A percentile compares a stretch with the other conserved stretches of the same genome.
Evolutionary conservation across 2,113 vertebrate genomes (phyloP).

Genomic region (Crotalus viridis): DNA sequence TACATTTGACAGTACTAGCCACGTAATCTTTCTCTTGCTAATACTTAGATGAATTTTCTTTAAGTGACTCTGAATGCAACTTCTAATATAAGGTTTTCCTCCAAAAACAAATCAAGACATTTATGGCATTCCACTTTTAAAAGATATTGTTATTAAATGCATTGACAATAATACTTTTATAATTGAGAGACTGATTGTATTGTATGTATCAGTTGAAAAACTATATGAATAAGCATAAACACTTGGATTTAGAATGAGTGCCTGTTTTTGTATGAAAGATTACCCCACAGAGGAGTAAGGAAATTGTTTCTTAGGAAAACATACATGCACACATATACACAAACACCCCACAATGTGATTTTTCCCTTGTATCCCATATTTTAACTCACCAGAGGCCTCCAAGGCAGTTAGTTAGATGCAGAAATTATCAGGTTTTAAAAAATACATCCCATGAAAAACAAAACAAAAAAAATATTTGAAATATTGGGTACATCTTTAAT

Average conservation of each 20-base stretch:
- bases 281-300: background rate
- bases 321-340: background rate
- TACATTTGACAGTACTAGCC: background rate
- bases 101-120: background rate
- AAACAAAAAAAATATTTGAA: background rate
- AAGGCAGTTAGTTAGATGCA: background rate
- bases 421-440: background rate
- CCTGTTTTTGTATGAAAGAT: background rate
- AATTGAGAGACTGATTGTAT: background rate
- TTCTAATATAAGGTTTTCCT: constrained; percentile 1
- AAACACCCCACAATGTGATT: background rate
- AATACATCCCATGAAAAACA: background rate
- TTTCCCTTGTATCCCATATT: background rate
- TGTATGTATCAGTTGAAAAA: background rate
- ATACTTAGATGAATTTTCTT: background rate
- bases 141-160: background rate
- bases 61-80: background rate
- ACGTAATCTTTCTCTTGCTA: background rate
- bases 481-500: background rate
- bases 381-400: background rate
- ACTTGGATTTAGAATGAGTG: background rate
- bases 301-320: background rate
- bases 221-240: background rate
- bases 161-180: background rate
- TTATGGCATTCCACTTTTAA: background rate